A percentile compares a stretch with the other conserved stretches of the same genome.
These are phyloP conservation scores for Aphelinus atriplicis DNA, from an alignment of 1,140 invertebrate genomes.

Conservation along the genomic window DNA sequence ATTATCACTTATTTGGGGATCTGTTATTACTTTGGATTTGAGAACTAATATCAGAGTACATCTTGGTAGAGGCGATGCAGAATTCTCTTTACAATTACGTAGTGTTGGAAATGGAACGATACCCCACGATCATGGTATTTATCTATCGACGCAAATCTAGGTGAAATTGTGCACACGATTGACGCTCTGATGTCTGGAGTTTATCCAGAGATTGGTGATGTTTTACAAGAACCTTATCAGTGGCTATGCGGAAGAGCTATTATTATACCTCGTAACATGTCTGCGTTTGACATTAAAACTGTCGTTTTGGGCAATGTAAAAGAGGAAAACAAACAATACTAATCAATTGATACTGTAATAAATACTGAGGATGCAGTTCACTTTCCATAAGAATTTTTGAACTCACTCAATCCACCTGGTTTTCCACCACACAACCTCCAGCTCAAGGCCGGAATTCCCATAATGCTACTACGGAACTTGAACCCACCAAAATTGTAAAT, in stretches of 20 bases:
- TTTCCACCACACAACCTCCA: too few species aligned
- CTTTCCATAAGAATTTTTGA: conserved; percentile 56
- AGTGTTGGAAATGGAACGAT: conserved; percentile 2
- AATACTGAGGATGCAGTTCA: too few species aligned
- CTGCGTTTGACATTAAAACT: conserved; percentile 54
- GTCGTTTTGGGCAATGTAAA: conserved; percentile 50
- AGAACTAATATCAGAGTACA: conserved; percentile 51
- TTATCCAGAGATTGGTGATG: conserved; percentile 48
- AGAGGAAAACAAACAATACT: conserved; percentile 50
- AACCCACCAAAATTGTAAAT: conserved; percentile 63
- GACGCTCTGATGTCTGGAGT: conserved; percentile 54
- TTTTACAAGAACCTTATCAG: conserved; percentile 52
- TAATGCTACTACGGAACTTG: conserved; percentile 53
- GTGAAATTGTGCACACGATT: not conserved
- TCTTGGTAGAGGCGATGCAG: conserved; percentile 52
- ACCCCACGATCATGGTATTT: not conserved
- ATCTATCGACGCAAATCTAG: not conserved
- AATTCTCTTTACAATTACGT: conserved; percentile 45
- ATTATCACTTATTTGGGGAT: conserved; percentile 55
- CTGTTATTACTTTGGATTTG: not conserved
- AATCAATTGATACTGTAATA: conserved; percentile 56
- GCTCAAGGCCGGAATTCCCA: too few species aligned
- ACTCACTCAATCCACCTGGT: conserved; percentile 57
- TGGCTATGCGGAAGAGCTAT: conserved; percentile 56
- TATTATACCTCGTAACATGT: conserved; percentile 47